Evolutionary conservation across 2,113 vertebrate species (phyloP).

Genomic region (Rana temporaria): DNA sequence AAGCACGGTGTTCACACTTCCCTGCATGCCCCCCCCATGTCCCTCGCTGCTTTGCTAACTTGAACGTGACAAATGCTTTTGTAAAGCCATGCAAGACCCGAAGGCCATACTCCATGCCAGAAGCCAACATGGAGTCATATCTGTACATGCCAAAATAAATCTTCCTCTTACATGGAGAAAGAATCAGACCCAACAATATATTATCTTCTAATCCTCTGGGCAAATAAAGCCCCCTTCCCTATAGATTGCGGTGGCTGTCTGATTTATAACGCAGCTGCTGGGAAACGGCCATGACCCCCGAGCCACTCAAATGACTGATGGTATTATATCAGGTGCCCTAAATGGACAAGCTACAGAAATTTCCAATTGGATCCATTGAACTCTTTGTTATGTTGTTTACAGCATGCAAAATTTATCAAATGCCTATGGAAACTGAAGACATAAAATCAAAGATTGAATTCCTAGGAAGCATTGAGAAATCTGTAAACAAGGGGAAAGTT

Average conservation of each 20-base stretch:
- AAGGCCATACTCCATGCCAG: no score
- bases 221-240: background rate
- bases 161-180: background rate
- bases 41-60: background rate
- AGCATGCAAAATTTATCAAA: no score
- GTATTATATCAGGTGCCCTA: background rate
- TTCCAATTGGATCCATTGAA: no score
- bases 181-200: background rate
- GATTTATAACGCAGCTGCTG: background rate
- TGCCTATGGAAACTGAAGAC: no score
- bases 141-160: background rate
- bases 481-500: no score
- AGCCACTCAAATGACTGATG: background rate
- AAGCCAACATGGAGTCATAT: no score
- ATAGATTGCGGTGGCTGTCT: background rate
- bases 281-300: background rate
- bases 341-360: background rate
- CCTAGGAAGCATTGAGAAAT: no score
- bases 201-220: background rate
- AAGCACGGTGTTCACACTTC: no score
- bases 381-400: no score
- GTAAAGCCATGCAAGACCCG: no score
- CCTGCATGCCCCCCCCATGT: no score
- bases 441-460: no score
- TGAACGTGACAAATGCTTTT: slow-evolving; percentile 4